phyloP scores from a whole-genome alignment of 2,113 vertebrate species.

The Anas platyrhynchos region DNA sequence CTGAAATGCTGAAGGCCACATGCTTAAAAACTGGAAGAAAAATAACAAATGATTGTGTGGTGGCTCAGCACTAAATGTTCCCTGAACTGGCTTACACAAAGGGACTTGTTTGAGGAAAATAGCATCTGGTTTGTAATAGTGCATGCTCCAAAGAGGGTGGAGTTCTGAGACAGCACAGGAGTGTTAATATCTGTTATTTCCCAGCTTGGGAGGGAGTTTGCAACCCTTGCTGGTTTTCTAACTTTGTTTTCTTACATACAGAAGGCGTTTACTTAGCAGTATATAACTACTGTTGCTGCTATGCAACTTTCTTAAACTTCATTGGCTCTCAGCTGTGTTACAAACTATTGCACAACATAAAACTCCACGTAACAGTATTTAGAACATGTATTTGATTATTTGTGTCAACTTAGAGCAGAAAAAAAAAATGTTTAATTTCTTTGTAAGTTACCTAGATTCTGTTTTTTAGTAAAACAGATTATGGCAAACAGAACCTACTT shows the following conservation, averaged over 20 bases:
- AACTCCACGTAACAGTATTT: not conserved
- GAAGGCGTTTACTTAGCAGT: not conserved
- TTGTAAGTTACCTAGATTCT: not conserved
- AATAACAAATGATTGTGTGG: conserved; percentile 51
- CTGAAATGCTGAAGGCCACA: conserved; percentile 30
- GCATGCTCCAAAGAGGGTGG: not conserved
- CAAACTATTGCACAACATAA: not conserved
- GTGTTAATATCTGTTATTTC: conserved; percentile 18
- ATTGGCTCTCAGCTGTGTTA: not conserved
- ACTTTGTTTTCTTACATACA: not conserved
- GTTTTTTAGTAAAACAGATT: not conserved
- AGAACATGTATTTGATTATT: not conserved
- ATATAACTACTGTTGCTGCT: not conserved
- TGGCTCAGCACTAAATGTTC: conserved; percentile 53
- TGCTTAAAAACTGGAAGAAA: conserved; percentile 52
- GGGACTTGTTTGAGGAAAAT: not conserved
- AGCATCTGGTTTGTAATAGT: conserved; percentile 2
- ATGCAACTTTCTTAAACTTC: not conserved
- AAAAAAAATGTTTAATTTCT: not conserved
- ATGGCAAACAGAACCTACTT: not conserved
- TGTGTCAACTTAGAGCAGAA: not conserved
- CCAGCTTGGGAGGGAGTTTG: not conserved
- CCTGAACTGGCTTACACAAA: conserved; percentile 39
- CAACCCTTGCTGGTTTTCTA: not conserved
- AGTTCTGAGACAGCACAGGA: conserved; percentile 6